Base-by-base conservation (phyloP, 2,797 vertebrate genomes). In the Chelon auratus region DNA sequence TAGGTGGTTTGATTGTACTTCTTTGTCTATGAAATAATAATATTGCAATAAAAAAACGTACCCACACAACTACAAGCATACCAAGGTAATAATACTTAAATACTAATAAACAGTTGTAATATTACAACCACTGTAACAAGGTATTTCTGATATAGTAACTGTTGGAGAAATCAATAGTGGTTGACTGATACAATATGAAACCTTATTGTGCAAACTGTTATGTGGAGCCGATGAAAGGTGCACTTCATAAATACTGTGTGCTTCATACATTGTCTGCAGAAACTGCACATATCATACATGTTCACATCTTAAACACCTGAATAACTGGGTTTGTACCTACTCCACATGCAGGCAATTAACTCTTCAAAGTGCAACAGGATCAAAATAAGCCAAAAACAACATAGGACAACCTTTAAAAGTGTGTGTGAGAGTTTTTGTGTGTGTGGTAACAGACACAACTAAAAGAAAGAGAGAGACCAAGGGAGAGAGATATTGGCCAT, bases 291-390 rank as follows among this genome's bases (percentile, higher is more conserved):
- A 81, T 84, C 81, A 87, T 75, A 89, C 80, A 89, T 76, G 64
- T 85, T 83, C 68, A 88, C 78, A 80, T 81, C 74, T 80, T 80
- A 61, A 84, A 89, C 87, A 90, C 84, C 87, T 82, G 79, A 74
- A 82, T 86, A 81, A 78, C 64, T 85, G 70, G 58, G 65, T 62
- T 82, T 88, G 70, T 88, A 84, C 80, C 81, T 80, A 80, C 69
- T 89, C 85, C 76, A 87, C 91, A 93, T 94, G 92, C 93, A 92
- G 85, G 81, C 75, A 79, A 83, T 80, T 75, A 82, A 82, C 77
- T 84, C 61, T 81, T 89, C 71, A 65, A 59, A 82, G 87, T 84
- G 87, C 78, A 90, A 87, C 60, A 87, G 69, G 80, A 82, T 83
- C 77, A 90, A 87, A 90, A 88, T 87, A 83, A 90, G 86, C 82